These are phyloP conservation scores for Pimephales promelas DNA, from an alignment of 2,113 vertebrate genomes.

Conservation along the genomic window DNA sequence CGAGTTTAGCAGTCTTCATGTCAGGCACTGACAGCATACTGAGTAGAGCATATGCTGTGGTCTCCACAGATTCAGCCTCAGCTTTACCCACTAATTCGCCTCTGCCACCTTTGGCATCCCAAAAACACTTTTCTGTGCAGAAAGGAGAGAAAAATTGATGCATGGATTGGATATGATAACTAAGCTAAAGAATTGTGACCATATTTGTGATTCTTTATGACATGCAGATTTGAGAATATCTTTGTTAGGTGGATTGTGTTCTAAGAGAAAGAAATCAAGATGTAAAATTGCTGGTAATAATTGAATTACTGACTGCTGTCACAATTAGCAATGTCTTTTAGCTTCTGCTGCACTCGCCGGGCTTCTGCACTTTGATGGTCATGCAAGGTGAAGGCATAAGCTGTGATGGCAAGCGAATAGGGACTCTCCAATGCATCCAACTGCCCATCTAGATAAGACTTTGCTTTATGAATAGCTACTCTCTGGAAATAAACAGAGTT, in stretches of 20 bases:
- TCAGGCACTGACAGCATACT: slow-evolving; percentile 43
- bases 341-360: slow-evolving; percentile 31
- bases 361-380: neutral
- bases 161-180: neutral
- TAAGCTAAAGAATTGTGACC: neutral
- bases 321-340: slow-evolving; percentile 50
- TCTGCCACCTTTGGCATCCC: slow-evolving; percentile 33
- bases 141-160: neutral
- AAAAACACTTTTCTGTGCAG: slow-evolving; percentile 52
- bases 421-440: slow-evolving; percentile 45
- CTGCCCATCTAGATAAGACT: slow-evolving; percentile 44
- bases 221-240: too few species aligned
- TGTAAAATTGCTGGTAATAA: neutral
- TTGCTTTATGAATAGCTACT: slow-evolving; percentile 47
- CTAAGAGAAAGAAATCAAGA: neutral
- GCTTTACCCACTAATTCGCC: slow-evolving; percentile 21
- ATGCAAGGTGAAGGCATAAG: slow-evolving; percentile 56
- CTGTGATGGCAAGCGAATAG: slow-evolving; percentile 59
- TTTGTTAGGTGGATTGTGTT: neutral
- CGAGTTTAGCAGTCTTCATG: neutral
- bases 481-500: slow-evolving; percentile 53
- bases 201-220: neutral
- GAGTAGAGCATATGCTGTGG: slow-evolving; percentile 59
- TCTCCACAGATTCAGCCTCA: slow-evolving; percentile 56
- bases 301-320: slow-evolving; percentile 34